Evolutionary conservation across 1,140 invertebrate species (phyloP).

Genomic region (Megathymus violae): DNA sequence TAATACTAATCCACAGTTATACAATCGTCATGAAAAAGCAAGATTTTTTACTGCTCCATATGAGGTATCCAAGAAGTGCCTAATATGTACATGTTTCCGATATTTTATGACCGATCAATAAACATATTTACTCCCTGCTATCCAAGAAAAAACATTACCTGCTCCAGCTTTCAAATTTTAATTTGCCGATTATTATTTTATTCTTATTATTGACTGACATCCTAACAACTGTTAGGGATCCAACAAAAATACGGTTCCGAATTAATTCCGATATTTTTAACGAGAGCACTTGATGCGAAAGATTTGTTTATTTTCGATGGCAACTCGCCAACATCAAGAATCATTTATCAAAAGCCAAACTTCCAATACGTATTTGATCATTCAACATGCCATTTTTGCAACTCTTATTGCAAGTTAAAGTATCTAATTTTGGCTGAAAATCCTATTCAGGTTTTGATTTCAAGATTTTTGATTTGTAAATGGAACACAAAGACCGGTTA

Average conservation of each 20-base stretch:
- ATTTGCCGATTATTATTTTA: too few relatives aligned
- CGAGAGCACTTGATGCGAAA: constrained; percentile 1
- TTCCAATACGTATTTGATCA: not conserved
- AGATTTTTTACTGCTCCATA: too few relatives aligned
- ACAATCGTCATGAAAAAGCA: too few relatives aligned
- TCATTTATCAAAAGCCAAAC: constrained; percentile 2
- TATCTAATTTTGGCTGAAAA: not conserved
- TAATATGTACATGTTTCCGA: too few relatives aligned
- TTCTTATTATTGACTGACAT: too few relatives aligned
- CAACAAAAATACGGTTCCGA: not conserved
- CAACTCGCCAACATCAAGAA: constrained; percentile 19
- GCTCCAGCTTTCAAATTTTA: too few relatives aligned
- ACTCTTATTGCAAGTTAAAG: not conserved
- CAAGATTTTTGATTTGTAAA: too few relatives aligned
- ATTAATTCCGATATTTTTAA: constrained; percentile 2
- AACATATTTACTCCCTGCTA: too few relatives aligned
- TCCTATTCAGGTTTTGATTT: not conserved
- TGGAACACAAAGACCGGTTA: constrained; percentile 28
- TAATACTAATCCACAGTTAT: too few relatives aligned
- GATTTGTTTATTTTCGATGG: constrained; percentile 12
- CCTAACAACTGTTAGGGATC: not conserved
- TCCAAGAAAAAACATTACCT: too few relatives aligned
- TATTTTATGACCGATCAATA: too few relatives aligned
- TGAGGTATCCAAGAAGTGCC: too few relatives aligned
- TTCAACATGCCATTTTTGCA: not conserved